Evolutionary conservation across 2,888 invertebrate species (phyloP).

Genomic region (Drosophila austrosaltans): DNA sequence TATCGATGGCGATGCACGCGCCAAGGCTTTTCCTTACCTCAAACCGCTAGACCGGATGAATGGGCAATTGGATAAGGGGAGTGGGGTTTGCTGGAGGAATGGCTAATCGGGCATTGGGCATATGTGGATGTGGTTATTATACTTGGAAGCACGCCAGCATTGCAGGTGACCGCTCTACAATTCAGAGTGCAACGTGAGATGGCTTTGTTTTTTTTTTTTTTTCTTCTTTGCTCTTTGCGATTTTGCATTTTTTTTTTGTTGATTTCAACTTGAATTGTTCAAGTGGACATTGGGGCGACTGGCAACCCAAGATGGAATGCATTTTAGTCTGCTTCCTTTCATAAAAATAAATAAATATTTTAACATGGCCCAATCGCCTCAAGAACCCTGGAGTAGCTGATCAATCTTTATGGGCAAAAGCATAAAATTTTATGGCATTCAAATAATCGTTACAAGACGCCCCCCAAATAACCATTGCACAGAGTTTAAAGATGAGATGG

Average conservation of each 20-base stretch:
- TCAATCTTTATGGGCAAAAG: slow-evolving; percentile 63
- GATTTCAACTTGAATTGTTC: slow-evolving; percentile 2
- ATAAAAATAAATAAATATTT: slow-evolving; percentile 55
- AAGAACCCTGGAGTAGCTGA: slow-evolving; percentile 34
- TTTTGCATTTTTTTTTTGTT: neutral
- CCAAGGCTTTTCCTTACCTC: slow-evolving; percentile 69
- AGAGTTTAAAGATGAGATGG: neutral
- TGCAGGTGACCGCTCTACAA: slow-evolving; percentile 64
- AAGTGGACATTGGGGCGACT: no score
- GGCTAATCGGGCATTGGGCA: slow-evolving; percentile 50
- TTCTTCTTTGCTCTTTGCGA: no score
- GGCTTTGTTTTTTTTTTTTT: neutral
- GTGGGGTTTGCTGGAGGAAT: slow-evolving; percentile 25
- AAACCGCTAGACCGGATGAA: slow-evolving; percentile 61
- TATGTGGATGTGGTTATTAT: slow-evolving; percentile 42
- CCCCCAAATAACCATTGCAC: neutral
- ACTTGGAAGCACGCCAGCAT: slow-evolving; percentile 62
- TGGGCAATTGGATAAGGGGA: slow-evolving; percentile 32
- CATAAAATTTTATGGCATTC: slow-evolving; percentile 67
- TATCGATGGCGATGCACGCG: slow-evolving; percentile 52
- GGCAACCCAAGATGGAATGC: slow-evolving; percentile 24
- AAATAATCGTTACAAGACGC: slow-evolving; percentile 21
- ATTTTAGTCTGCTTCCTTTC: slow-evolving; percentile 52
- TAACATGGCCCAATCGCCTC: slow-evolving; percentile 30
- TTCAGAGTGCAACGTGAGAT: slow-evolving; percentile 61